Conservation (phyloP, 23 tunicate genomes). For the Aplidium turbinatum region DNA sequence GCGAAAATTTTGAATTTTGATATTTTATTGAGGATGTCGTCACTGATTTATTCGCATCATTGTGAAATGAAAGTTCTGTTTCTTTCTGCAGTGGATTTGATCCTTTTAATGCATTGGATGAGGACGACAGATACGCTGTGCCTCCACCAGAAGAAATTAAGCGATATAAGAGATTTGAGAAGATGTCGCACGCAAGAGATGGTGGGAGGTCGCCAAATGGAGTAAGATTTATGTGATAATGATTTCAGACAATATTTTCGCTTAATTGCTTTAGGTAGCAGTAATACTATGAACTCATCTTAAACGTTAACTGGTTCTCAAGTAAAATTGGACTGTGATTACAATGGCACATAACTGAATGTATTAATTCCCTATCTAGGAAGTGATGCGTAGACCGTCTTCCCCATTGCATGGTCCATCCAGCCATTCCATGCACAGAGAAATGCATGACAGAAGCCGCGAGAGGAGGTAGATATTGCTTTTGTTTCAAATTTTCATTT, state of each 20-base stretch:
- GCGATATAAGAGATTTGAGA: constrained; percentile 48
- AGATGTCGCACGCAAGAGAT: constrained; percentile 20
- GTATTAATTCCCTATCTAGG: background rate
- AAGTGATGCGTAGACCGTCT: background rate
- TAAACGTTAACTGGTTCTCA: too few relatives aligned
- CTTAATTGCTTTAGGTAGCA: too few relatives aligned
- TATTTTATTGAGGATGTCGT: too few relatives aligned
- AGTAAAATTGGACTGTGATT: too few relatives aligned
- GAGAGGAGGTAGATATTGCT: constrained; percentile 19
- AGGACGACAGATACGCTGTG: constrained; percentile 66
- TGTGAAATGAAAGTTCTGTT: too few relatives aligned
- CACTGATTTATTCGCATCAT: too few relatives aligned
- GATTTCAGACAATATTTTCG: too few relatives aligned
- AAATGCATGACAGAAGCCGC: constrained; percentile 23
- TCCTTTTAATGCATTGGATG: constrained; percentile 62
- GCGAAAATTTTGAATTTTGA: too few relatives aligned
- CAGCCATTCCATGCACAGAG: constrained; percentile 39
- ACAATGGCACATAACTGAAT: too few relatives aligned
- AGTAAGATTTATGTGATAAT: too few relatives aligned
- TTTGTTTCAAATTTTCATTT: background rate
- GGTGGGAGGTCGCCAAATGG: constrained; percentile 7
- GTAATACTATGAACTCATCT: too few relatives aligned
- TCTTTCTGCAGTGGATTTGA: constrained; percentile 48
- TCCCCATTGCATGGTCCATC: constrained; percentile 13
- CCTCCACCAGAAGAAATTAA: constrained; percentile 72